These are phyloP conservation scores for Antechinus flavipes DNA, from an alignment of 2,113 vertebrate species.

Conservation along the genomic window DNA sequence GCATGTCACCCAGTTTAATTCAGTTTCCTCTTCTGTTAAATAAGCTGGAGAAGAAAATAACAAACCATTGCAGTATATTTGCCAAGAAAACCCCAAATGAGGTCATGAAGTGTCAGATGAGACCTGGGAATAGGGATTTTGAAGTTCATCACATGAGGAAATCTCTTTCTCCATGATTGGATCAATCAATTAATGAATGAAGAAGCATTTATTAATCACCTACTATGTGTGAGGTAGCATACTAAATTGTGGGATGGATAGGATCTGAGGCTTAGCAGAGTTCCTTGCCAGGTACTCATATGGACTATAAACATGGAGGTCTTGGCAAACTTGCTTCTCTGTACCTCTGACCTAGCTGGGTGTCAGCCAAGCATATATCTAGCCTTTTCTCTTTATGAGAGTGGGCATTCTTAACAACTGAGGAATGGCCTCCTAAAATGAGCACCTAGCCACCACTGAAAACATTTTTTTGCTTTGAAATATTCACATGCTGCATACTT, in stretches of 20 bases:
- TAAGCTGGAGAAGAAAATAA: neutral
- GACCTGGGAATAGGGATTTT: neutral
- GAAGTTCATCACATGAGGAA: neutral
- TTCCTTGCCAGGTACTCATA: neutral
- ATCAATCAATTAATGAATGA: neutral
- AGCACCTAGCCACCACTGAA: neutral
- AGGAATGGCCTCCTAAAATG: neutral
- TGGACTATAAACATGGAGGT: neutral
- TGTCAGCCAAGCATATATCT: neutral
- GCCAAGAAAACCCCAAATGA: neutral
- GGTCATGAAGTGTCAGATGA: neutral
- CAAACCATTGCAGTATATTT: neutral
- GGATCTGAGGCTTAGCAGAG: neutral
- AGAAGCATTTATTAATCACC: neutral
- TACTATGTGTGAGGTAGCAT: neutral
- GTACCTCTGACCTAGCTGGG: neutral
- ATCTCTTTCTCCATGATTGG: neutral
- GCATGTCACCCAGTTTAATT: neutral
- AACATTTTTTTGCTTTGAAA: neutral
- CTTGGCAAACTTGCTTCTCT: neutral
- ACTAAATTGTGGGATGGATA: neutral
- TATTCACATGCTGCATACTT: neutral
- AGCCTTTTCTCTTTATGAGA: neutral
- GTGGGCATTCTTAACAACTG: no score
- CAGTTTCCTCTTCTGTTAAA: neutral